Percentiles rank a stretch among this genome's conserved stretches.
Conservation (phyloP, 2,797 vertebrate species). For the Octomys mimax region DNA sequence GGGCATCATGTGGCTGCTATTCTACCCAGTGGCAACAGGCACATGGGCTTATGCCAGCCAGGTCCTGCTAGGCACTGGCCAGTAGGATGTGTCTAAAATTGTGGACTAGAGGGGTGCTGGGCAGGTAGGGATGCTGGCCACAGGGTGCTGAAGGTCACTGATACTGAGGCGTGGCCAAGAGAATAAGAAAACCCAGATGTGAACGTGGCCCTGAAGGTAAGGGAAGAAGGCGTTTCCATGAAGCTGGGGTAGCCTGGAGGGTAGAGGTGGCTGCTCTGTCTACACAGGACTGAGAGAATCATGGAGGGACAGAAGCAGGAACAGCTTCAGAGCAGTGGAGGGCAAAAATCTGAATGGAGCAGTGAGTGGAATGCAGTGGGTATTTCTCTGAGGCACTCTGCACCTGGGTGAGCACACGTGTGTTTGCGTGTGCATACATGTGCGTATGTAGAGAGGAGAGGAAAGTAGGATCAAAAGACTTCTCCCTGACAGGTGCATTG, state of each 20-base stretch:
- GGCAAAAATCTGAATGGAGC: no score
- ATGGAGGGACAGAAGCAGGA: no score
- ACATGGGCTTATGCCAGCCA: rapidly evolving
- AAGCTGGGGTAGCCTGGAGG: neutral
- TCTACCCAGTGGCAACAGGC: rapidly evolving
- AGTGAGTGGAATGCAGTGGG: neutral
- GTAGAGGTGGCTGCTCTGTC: neutral
- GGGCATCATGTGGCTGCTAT: rapidly evolving
- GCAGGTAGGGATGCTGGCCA: no score
- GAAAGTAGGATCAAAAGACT: neutral
- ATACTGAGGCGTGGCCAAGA: neutral
- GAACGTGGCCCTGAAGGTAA: rapidly evolving
- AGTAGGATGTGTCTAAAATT: neutral
- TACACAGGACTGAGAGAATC: rapidly evolving
- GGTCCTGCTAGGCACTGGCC: neutral
- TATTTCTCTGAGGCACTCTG: neutral
- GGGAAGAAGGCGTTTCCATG: rapidly evolving
- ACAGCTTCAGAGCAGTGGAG: neutral
- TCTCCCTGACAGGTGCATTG: rapidly evolving
- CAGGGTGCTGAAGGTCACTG: neutral
- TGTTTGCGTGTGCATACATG: rapidly evolving
- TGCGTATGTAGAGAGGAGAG: neutral
- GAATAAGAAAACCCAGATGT: neutral
- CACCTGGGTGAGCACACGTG: neutral
- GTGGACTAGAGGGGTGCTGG: rapidly evolving